Percentiles rank a stretch among this genome's conserved stretches.
phyloP scores from a whole-genome alignment of 1,140 invertebrate genomes.

The Hyposmocoma kahamanoa region DNA sequence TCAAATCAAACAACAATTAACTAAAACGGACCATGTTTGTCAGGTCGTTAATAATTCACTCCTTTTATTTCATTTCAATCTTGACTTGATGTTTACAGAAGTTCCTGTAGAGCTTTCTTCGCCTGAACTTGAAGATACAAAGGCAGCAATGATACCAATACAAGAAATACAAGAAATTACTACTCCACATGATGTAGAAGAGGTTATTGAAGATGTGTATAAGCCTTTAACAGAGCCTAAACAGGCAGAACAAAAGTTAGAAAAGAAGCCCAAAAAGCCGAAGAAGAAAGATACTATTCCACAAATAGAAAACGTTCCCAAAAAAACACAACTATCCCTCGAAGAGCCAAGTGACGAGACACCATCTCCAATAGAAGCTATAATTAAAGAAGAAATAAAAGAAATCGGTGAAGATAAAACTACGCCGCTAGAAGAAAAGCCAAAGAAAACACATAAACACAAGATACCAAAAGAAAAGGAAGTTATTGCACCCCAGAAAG shows the following conservation, averaged over 20 bases:
- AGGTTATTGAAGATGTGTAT: conserved; percentile 9
- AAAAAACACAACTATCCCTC: too few species aligned
- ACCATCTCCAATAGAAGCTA: too few species aligned
- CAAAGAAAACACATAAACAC: too few species aligned
- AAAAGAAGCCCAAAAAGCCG: neutral
- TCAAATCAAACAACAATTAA: too few species aligned
- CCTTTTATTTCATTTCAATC: too few species aligned
- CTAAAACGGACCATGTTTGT: too few species aligned
- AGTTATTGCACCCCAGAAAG: conserved; percentile 26
- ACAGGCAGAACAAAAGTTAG: neutral
- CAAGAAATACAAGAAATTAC: conserved; percentile 22
- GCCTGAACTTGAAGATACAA: conserved; percentile 11
- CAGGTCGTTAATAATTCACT: too few species aligned
- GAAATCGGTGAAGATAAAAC: conserved; percentile 11
- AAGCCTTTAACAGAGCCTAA: too few species aligned
- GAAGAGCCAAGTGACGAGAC: too few species aligned
- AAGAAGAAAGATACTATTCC: conserved; percentile 1
- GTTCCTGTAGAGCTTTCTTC: too few species aligned
- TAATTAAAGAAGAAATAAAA: conserved; percentile 4
- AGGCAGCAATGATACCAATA: conserved; percentile 2
- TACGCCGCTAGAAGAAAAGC: neutral
- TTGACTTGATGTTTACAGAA: too few species aligned
- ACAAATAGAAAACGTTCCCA: too few species aligned
- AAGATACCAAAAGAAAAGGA: conserved; percentile 14
- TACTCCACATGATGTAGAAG: conserved; percentile 2